These are phyloP conservation scores for Syrmaticus mikado DNA, from an alignment of 2,113 vertebrate genomes.

Conservation along the genomic window DNA sequence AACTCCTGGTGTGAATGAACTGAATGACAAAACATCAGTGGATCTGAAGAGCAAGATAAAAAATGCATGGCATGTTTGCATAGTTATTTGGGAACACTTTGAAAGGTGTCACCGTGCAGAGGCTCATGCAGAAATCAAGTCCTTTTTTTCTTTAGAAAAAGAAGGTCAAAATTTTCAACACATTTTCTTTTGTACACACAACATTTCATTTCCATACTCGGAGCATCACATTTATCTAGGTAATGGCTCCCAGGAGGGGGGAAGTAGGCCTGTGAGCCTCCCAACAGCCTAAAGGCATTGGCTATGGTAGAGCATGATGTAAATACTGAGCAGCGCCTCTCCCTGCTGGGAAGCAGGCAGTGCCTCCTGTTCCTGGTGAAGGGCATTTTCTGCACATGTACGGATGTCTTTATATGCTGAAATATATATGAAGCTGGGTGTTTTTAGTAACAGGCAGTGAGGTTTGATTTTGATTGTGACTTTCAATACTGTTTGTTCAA, in stretches of 20 bases:
- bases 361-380: background rate
- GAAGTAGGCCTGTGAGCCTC: background rate
- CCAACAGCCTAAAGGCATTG: background rate
- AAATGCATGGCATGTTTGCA: background rate
- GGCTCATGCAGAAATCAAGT: background rate
- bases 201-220: conserved; percentile 4
- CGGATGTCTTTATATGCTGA: background rate
- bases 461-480: background rate
- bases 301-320: background rate
- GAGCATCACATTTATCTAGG: background rate
- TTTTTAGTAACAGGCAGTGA: background rate
- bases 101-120: conserved; percentile 12
- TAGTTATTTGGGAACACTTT: background rate
- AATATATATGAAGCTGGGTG: background rate
- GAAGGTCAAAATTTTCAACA: conserved; percentile 47
- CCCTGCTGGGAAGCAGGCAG: background rate
- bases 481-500: background rate
- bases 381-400: background rate
- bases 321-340: conserved; percentile 26
- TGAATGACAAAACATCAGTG: background rate
- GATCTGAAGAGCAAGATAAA: conserved; percentile 40
- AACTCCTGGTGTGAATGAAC: conserved; percentile 34
- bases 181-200: background rate
- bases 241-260: conserved; percentile 14
- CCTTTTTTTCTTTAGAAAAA: background rate